Evolutionary conservation across 1,140 invertebrate genomes (phyloP).

Genomic region (Leucophenga varia): DNA sequence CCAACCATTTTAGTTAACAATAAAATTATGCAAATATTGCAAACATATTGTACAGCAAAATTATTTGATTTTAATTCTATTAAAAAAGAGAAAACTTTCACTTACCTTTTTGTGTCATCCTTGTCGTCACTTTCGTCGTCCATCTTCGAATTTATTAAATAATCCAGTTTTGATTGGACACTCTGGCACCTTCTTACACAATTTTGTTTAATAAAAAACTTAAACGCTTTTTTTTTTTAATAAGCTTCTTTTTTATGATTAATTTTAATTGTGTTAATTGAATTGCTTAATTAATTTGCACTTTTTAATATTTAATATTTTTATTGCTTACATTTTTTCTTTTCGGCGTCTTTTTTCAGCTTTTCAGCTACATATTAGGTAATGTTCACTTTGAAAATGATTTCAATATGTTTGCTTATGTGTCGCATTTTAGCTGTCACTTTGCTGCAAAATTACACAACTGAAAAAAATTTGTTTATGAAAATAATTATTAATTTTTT

Average conservation of each 20-base stretch:
- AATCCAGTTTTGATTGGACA: constrained; percentile 31
- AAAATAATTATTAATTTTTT: too few relatives aligned
- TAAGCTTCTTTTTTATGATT: not conserved
- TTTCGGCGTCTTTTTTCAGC: too few relatives aligned
- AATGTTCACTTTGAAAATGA: constrained; percentile 33
- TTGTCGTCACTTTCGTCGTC: constrained; percentile 70
- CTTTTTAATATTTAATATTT: constrained; percentile 23
- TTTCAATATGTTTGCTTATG: constrained; percentile 26
- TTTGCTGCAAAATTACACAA: too few relatives aligned
- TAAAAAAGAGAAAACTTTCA: too few relatives aligned
- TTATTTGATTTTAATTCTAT: too few relatives aligned
- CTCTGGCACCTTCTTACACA: not conserved
- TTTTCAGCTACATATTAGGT: too few relatives aligned
- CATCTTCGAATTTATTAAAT: constrained; percentile 54
- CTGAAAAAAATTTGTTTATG: too few relatives aligned
- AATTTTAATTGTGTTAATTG: too few relatives aligned
- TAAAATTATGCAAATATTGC: too few relatives aligned
- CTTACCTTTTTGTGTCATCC: constrained; percentile 69
- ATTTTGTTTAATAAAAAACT: constrained; percentile 7
- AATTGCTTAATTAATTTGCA: not conserved
- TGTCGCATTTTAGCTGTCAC: constrained; percentile 37
- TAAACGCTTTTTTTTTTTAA: too few relatives aligned
- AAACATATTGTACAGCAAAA: too few relatives aligned
- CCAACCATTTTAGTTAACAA: too few relatives aligned
- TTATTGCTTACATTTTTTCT: constrained; percentile 4